Evolutionary conservation across 2,888 invertebrate species (phyloP), one percentile per base, ranked within the genome.

Genomic region (Craniophora ligustri): DNA sequence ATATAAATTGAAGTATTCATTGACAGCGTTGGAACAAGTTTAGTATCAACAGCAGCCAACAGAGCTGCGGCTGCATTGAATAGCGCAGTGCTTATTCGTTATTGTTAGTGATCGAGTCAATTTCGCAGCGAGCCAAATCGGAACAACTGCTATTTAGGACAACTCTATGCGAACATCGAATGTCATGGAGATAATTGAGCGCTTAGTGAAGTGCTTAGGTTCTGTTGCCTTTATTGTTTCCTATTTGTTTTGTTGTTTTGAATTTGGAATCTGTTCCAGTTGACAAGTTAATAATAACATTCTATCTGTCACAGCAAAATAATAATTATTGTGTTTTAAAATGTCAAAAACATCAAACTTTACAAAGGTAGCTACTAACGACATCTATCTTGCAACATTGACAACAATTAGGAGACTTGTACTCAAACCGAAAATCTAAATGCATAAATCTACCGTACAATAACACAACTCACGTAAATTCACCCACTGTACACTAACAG

Each of bases 101-200:
- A 75, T 75, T 75, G 76, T 70, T 72, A 47, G 60, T 66, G 75
- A 74, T 76, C 61, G 55, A 76, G 75, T 74, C 74, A 71, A 75
- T 76, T 75, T 71, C 45, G 64, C 59, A 70, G 49, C 67, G 72
- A 69, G 75, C 75, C 75, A 74, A 75, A 75, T 76, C 67, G 69
- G 60, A 72, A 76, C 60, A 61, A 61, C 66, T 50, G 39, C 62
- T 74, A 67, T 73, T 65, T 70, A 61, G 61, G 45, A 23, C 41
- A 49, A 41, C 48, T 45, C 35, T 51, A 54, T 54, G 30, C 38
- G 23, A 40, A 47, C 56, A 46, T 56, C 62, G 34, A 62, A 40
- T 69, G 73, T 62, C 62, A 19, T 50, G 28, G 42, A 56, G 53
- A 54, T 65, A 72, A 71, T 65, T 65, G 59, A 72, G 68, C 67